phyloP scores from a whole-genome alignment of 2,797 vertebrate species.

The Loris lydekkerianus region DNA sequence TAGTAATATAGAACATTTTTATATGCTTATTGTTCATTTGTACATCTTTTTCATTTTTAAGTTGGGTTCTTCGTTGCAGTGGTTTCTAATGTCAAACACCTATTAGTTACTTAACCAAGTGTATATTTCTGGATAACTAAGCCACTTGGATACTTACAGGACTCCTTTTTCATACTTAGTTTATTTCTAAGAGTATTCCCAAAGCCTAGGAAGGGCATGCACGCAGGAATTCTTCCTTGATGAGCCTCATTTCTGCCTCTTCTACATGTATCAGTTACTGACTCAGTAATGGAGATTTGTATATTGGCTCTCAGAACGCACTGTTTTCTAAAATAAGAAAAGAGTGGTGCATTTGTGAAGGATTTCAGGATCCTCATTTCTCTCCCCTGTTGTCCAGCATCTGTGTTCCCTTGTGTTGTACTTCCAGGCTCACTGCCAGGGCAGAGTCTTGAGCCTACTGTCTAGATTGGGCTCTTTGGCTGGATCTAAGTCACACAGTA shows the following conservation, averaged over 20 bases:
- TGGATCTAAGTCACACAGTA: background rate
- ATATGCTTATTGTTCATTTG: background rate
- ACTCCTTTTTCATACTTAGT: background rate
- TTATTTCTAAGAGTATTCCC: background rate
- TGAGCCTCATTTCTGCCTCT: background rate
- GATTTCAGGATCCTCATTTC: background rate
- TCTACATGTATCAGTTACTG: background rate
- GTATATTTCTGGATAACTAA: background rate
- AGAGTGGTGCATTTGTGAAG: background rate
- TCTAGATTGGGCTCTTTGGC: background rate
- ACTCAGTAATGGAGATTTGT: background rate
- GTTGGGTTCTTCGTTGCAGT: background rate
- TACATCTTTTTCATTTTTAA: background rate
- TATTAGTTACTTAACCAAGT: background rate
- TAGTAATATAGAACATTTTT: background rate
- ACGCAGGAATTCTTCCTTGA: background rate
- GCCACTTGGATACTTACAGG: background rate
- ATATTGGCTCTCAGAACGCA: background rate
- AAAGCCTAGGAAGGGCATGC: background rate
- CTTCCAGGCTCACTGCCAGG: background rate
- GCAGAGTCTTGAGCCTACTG: background rate
- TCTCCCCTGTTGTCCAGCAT: background rate
- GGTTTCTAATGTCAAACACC: background rate
- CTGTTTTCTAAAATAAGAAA: background rate
- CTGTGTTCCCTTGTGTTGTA: background rate